Percentiles rank a stretch among this genome's conserved stretches.
Conservation (phyloP, 2,888 invertebrate genomes). For the Pyrocoelia pectoralis region DNA sequence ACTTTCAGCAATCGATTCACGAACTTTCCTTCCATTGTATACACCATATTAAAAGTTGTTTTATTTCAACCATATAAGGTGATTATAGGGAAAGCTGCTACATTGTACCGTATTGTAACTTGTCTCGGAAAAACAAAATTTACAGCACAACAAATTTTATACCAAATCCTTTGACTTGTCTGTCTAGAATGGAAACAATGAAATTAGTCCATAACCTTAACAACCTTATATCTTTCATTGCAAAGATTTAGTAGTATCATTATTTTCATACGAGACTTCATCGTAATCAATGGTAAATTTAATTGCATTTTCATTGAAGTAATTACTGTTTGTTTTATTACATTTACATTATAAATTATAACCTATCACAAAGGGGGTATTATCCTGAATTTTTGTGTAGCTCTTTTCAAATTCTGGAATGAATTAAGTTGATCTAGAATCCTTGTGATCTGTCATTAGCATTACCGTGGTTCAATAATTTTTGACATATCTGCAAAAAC, state of each 20-base stretch:
- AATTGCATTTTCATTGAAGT: too few relatives aligned
- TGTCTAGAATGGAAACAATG: neutral
- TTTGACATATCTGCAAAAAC: too few relatives aligned
- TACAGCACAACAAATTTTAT: constrained; percentile 5
- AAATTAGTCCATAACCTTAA: neutral
- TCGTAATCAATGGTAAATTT: too few relatives aligned
- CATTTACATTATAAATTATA: too few relatives aligned
- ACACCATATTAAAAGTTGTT: constrained; percentile 45
- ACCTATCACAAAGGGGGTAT: too few relatives aligned
- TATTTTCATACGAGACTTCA: too few relatives aligned
- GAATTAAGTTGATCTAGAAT: too few relatives aligned
- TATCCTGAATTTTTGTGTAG: too few relatives aligned
- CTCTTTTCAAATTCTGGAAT: too few relatives aligned
- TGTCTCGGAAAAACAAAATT: constrained; percentile 2
- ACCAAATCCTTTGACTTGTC: neutral
- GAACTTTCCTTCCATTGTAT: constrained; percentile 46
- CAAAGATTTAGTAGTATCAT: neutral
- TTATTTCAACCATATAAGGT: constrained; percentile 46
- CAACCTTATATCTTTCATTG: neutral
- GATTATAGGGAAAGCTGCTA: constrained; percentile 39
- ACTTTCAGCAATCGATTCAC: constrained; percentile 32
- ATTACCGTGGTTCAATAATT: too few relatives aligned
- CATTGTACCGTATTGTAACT: neutral
- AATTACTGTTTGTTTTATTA: too few relatives aligned
- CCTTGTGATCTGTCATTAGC: too few relatives aligned